Base-by-base conservation (phyloP, 2,888 invertebrate genomes). In the Agrotis clavis region DNA sequence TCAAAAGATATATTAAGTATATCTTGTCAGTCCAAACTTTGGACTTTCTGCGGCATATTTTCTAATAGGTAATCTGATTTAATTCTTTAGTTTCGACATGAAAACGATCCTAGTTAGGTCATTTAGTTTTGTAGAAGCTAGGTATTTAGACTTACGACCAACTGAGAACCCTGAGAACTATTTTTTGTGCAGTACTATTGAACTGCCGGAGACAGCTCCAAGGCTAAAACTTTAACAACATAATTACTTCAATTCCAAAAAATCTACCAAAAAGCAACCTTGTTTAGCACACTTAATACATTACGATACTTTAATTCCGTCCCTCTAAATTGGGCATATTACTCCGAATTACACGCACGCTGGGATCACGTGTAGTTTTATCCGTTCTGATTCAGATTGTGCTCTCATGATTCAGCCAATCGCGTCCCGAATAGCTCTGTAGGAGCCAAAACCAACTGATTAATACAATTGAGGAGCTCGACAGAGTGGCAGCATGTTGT, bases 351-450 rank as follows among this genome's bases (percentile, higher is more conserved):
- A 25, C 25, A 25, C 25, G 16, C 66, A 72, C 59, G n/a, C 67
- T 66, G 60, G 25, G 67, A 74, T 72, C 71, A 51, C 13, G 67
- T 53, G 72, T 82, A 81, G 77, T 71, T 84, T 84, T 75, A 81
- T 77, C 71, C 69, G 59, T 70, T 73, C 62, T 74, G 82, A 80
- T 82, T 82, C 77, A 80, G 85, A 77, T 84, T 77, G 65, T 51
- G 61, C 62, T 64, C 53, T 69, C 63, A 65, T 74, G 75, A 71
- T 79, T 64, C 50, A 63, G 51, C 77, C 77, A 84, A 84, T 77
- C 71, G 67, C 74, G 67, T 64, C 67, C 60, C 62, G 65, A 67
- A 56, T 74, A 54, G 59, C 57, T 64, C 18, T 63, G 70, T 54
- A 71, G 66, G 63, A 82, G 74, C 82, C 77, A 66, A 77, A 79